Evolutionary conservation across 1,140 invertebrate species (phyloP).

Genomic region (Caenorhabditis brenneri): DNA sequence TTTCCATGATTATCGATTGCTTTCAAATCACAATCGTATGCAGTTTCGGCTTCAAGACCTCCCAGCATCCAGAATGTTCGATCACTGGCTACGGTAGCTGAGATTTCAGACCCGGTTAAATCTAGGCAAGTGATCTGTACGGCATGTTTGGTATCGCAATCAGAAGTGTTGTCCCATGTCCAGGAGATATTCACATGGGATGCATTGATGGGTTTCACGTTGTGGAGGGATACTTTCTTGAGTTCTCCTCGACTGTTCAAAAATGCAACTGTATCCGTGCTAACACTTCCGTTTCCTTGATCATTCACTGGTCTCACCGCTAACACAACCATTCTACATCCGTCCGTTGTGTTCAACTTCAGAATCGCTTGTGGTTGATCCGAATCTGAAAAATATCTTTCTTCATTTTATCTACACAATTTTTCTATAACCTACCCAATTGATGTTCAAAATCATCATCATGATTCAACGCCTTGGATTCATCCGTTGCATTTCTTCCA

Average conservation of each 20-base stretch:
- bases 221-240: background rate
- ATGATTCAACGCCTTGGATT: constrained; percentile 8
- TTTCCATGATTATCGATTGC: constrained; percentile 45
- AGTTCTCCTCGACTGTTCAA: constrained; percentile 37
- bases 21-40: constrained; percentile 45
- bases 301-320: constrained; percentile 50
- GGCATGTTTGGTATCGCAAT: constrained; percentile 40
- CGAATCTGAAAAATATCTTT: constrained; percentile 22
- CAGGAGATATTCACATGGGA: constrained; percentile 47
- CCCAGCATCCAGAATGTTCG: constrained; percentile 45
- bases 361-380: constrained; percentile 30
- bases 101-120: background rate
- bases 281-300: constrained; percentile 40
- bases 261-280: constrained; percentile 53
- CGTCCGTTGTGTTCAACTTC: constrained; percentile 41
- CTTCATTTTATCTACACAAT: background rate
- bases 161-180: constrained; percentile 31
- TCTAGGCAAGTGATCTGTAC: constrained; percentile 41
- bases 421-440: background rate
- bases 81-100: constrained; percentile 24
- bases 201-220: constrained; percentile 41
- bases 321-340: constrained; percentile 42
- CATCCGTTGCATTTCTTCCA: constrained; percentile 25
- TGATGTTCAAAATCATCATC: constrained; percentile 45
- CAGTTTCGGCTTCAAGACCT: constrained; percentile 43